Evolutionary conservation across 2,797 vertebrate species (phyloP).

Genomic region (Potorous gilbertii): DNA sequence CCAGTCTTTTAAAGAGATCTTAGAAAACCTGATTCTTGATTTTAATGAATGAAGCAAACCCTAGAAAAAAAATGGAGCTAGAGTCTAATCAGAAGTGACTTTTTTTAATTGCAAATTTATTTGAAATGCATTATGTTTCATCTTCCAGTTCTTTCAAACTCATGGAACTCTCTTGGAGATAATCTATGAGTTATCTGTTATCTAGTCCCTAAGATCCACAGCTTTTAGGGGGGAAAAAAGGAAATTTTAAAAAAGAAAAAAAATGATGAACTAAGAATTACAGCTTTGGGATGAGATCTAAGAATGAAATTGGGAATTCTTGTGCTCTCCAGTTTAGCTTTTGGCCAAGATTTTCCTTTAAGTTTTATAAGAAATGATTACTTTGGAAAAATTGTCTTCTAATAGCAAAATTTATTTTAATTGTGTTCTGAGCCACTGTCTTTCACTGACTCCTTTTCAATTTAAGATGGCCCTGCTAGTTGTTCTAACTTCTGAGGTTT

Average conservation of each 20-base stretch:
- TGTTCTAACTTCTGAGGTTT: conserved; percentile 13
- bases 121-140: conserved; percentile 58
- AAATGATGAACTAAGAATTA: not conserved
- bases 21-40: conserved; percentile 26
- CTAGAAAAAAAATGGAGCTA: conserved; percentile 51
- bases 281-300: conserved; percentile 36
- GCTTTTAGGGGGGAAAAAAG: not conserved
- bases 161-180: conserved; percentile 63
- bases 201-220: conserved; percentile 11
- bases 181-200: conserved; percentile 57
- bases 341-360: conserved; percentile 46
- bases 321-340: conserved; percentile 27
- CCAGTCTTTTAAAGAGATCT: conserved; percentile 22
- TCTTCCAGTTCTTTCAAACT: conserved; percentile 67
- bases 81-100: conserved; percentile 55
- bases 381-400: conserved; percentile 35
- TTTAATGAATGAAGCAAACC: conserved; percentile 66
- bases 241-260: conserved; percentile 50
- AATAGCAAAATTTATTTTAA: conserved; percentile 34
- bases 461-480: not conserved
- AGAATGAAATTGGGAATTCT: conserved; percentile 31
- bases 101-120: conserved; percentile 55
- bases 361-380: conserved; percentile 49
- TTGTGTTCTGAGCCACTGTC: not conserved
- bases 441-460: not conserved